Evolutionary conservation across 2,797 vertebrate species (phyloP), one percentile per base, ranked within the genome.

Genomic region (Cossypha caffra): DNA sequence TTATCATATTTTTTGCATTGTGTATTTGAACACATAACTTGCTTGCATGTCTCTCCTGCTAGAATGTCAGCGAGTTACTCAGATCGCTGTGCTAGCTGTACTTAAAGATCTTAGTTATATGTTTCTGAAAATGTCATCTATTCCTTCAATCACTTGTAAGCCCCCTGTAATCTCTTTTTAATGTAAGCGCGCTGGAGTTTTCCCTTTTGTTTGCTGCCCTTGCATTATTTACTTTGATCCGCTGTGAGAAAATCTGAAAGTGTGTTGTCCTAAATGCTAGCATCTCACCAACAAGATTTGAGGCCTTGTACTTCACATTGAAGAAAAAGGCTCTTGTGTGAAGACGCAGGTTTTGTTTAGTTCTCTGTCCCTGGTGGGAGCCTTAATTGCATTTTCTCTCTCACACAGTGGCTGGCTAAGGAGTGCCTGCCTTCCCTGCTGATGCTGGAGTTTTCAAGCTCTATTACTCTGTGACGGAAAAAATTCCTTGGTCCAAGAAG

Each of bases 351-450:
- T 98, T 98, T 98, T 98, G 98, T 98, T 98, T 97, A 96, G 97
- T 97, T 97, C 97, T 97, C 95, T 97, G 97, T 98, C 97, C 98
- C 98, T 98, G 98, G 98, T 98, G 98, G 98, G 98, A 98, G 97
- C 97, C 97, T 98, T 98, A 98, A 98, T 98, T 98, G 98, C 98
- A 98, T 98, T 98, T 98, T 98, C 97, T 97, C 97, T 98, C 97
- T 98, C 98, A 97, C 98, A 98, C 98, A 98, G 98, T 98, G 98
- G 98, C 98, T 98, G 96, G 97, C 97, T 97, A 97, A 97, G 97
- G 97, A 98, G 97, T 96, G 97, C 97, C 88, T 97, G 96, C 97
- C 98, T 98, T 98, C 98, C 98, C 98, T 98, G 98, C 98, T 98
- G 98, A 97, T 98, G 98, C 97, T 97, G 97, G 96, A 97, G 96